A percentile compares a stretch with the other conserved stretches of the same genome.
Evolutionary conservation across 2,888 invertebrate species (phyloP).

Genomic region (Biston betularia): DNA sequence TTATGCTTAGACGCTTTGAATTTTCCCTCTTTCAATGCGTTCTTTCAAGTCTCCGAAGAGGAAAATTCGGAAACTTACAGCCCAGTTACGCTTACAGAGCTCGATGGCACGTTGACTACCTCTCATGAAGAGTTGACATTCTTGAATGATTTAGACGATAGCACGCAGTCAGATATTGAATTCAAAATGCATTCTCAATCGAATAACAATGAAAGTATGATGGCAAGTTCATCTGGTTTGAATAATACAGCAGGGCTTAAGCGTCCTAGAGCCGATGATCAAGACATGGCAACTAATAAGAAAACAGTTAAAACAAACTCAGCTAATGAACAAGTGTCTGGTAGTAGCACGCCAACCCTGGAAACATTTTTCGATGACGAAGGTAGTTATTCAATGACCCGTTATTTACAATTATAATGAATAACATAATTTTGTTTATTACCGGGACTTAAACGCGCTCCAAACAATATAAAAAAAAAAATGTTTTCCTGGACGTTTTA

Average conservation of each 20-base stretch:
- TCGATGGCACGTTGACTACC: neutral
- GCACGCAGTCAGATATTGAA: conserved; percentile 4
- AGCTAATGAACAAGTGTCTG: neutral
- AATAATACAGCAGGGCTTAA: conserved; percentile 46
- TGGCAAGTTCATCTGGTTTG: too few relatives aligned
- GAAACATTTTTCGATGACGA: conserved; percentile 56
- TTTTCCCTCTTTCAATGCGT: neutral
- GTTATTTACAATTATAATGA: too few relatives aligned
- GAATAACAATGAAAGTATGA: neutral
- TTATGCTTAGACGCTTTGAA: neutral
- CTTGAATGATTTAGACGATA: neutral
- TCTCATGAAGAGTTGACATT: neutral
- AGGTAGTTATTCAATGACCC: conserved; percentile 24
- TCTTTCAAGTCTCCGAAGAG: conserved; percentile 4
- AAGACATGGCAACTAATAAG: conserved; percentile 48
- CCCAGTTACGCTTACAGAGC: conserved; percentile 3
- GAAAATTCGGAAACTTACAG: conserved; percentile 10
- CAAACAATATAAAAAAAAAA: too few relatives aligned
- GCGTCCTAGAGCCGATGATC: conserved; percentile 47
- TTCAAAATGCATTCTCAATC: conserved; percentile 18
- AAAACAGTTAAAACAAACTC: conserved; percentile 40
- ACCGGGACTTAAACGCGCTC: too few relatives aligned
- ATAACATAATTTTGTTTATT: too few relatives aligned
- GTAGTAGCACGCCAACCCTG: conserved; percentile 40
- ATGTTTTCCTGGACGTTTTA: too few relatives aligned